phyloP scores from a whole-genome alignment of 2,888 invertebrate species.

The Drosophila paucipuncta region DNA sequence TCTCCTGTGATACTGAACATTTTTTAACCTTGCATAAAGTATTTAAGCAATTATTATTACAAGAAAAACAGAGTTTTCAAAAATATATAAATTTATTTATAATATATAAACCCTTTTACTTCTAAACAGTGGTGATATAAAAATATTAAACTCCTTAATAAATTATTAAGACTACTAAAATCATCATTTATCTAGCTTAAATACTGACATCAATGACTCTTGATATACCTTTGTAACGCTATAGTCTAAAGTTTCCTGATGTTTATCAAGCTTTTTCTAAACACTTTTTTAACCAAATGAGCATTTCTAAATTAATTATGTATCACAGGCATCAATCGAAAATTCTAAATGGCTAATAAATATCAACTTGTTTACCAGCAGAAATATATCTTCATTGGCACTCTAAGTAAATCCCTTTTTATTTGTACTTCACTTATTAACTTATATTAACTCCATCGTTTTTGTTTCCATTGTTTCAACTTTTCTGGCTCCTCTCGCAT shows the following conservation, averaged over 20 bases:
- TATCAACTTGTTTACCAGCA: neutral
- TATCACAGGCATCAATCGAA: neutral
- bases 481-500: conserved; percentile 10
- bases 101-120: neutral
- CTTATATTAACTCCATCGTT: neutral
- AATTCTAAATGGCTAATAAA: neutral
- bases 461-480: neutral
- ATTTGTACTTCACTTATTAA: neutral
- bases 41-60: neutral
- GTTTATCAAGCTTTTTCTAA: neutral
- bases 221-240: neutral
- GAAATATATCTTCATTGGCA: neutral
- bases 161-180: neutral
- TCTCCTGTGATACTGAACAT: neutral
- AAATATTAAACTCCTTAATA: neutral
- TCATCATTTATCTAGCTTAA: neutral
- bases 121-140: neutral
- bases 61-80: neutral
- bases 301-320: neutral
- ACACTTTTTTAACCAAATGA: neutral
- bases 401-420: accelerated
- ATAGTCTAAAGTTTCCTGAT: neutral
- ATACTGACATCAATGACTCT: neutral
- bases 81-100: neutral
- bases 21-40: neutral